Base-by-base conservation (phyloP, 1,140 invertebrate genomes). In the Drosophila truncata region DNA sequence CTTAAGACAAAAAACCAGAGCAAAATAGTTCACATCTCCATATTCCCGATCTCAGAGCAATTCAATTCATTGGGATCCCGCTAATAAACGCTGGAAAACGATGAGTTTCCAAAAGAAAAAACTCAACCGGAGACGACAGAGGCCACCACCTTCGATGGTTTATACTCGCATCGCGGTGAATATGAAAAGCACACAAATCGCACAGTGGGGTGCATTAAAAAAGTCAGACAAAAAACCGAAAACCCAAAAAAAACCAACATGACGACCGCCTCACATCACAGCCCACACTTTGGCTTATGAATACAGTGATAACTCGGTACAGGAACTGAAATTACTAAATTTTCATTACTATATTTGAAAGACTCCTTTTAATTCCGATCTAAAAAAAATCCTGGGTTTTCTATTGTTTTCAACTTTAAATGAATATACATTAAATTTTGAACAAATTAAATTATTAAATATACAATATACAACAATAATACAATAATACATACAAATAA, bases 111-210 rank as follows among this genome's bases (percentile, higher is more conserved):
- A 84, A 88, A 87, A 86, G 80, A 79, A 44, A 35, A 70, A 79
- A 88, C 73, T 27, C 61, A 27, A 11, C 47, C 47, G 62, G 71
- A 66, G 35, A 75, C 58, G 47, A 62, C 72, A 57, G 62, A 75
- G 78, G 55, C 52, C 52, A 55, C 33, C 52, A 55, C 52, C 52
- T 55, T 55, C 14, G 52, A 55, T 37, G 33, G 52, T 37, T 55
- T 55, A 33, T 20, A 37, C 52, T 55, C 20, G 52, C 52, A 55
- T 11, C 9, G 70, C 85, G 85, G 85, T 88, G 81, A 76, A 90
- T 88, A 88, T 88, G 80, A 88, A 88, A 88, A 84, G 84, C 85
- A 90, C 81, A 90, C 84, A 90, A 84, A 78, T 75, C 85, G 78
- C 84, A 59, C 84, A 82, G 77, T 71, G 80, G 84, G 80, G 80